Evolutionary conservation across 2,113 vertebrate species (phyloP).

Genomic region (Alaudala cheleensis): DNA sequence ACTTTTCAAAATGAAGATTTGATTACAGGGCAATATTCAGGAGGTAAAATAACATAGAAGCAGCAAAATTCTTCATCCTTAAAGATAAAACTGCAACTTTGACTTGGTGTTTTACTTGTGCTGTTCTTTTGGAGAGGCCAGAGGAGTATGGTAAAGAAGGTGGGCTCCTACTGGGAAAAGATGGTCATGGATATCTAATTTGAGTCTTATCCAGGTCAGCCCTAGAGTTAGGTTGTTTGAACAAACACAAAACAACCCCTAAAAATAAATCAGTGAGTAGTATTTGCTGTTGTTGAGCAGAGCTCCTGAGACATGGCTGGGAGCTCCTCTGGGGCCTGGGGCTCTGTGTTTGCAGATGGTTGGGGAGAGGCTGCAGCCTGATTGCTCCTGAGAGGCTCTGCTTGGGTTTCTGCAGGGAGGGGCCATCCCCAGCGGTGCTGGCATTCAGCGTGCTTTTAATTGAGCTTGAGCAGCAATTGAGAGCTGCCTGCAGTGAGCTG

Average conservation of each 20-base stretch:
- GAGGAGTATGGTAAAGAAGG: not conserved
- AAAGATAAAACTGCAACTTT: not conserved
- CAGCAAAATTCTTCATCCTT: not conserved
- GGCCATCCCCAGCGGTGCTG: accelerated
- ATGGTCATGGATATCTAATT: not conserved
- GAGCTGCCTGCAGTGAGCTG: not conserved
- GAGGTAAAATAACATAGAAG: not conserved
- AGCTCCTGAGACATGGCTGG: not conserved
- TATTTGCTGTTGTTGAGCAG: not conserved
- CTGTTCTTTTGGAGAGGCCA: not conserved
- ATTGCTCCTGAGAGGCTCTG: not conserved
- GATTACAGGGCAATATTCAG: not conserved
- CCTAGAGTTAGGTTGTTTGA: not conserved
- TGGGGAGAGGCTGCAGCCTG: not conserved
- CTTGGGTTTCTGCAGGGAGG: not conserved
- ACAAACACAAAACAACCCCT: not conserved
- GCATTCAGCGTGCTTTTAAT: accelerated
- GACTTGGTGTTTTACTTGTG: not conserved
- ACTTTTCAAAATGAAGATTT: not conserved
- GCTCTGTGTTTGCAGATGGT: not conserved
- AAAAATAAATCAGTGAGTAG: not conserved
- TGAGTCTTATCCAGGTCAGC: not conserved
- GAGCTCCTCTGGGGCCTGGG: not conserved
- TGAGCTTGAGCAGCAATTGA: accelerated
- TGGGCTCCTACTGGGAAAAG: not conserved